Evolutionary conservation across 2,888 invertebrate genomes (phyloP).

Genomic region (Calliscelio sp.): DNA sequence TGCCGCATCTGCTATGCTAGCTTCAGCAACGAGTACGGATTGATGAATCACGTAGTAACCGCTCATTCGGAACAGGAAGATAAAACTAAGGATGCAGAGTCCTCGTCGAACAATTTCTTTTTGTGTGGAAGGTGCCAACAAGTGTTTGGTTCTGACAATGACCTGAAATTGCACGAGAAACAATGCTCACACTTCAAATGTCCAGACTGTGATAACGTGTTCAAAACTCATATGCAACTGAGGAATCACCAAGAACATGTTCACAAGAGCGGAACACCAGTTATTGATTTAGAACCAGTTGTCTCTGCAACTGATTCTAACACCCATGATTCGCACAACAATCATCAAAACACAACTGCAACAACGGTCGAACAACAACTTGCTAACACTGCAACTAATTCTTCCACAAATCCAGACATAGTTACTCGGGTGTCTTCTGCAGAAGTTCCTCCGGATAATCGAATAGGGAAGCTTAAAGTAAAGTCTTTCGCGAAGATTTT

Average conservation of each 20-base stretch:
- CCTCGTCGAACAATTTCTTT: constrained; percentile 39
- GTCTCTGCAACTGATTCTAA: too few relatives aligned
- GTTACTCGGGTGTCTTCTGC: background rate
- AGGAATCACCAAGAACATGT: constrained; percentile 50
- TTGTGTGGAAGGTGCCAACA: constrained; percentile 53
- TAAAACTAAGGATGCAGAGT: background rate
- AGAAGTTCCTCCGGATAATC: background rate
- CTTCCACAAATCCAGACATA: too few relatives aligned
- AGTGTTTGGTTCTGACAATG: constrained; percentile 40
- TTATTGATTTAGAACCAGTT: background rate
- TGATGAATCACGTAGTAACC: constrained; percentile 45
- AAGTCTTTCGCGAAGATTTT: constrained; percentile 67
- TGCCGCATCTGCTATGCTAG: constrained; percentile 39
- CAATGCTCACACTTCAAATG: constrained; percentile 47
- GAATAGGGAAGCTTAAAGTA: constrained; percentile 63
- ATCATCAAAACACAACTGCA: too few relatives aligned
- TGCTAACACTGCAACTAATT: too few relatives aligned
- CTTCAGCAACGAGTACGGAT: constrained; percentile 33
- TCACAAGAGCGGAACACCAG: constrained; percentile 27
- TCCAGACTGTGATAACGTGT: constrained; percentile 24
- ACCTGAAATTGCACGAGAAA: constrained; percentile 37
- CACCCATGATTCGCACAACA: too few relatives aligned
- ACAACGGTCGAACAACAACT: background rate
- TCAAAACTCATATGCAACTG: constrained; percentile 49
- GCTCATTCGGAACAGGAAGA: constrained; percentile 23